phyloP scores from a whole-genome alignment of 1,140 invertebrate genomes.

The Myzus persicae region DNA sequence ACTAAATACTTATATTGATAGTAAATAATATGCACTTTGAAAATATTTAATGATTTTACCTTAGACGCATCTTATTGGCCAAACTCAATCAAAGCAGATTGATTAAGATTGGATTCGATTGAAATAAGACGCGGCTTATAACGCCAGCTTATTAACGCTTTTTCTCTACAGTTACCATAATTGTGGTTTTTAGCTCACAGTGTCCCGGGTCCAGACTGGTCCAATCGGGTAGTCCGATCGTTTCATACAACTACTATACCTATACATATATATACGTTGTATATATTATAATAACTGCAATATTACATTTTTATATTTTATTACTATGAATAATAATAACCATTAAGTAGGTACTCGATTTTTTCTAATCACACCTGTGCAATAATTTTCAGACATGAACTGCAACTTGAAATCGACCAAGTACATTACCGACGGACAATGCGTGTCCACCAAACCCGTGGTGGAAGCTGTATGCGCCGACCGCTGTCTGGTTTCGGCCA shows the following conservation, averaged over 20 bases:
- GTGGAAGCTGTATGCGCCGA: conserved; percentile 61
- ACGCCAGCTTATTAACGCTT: too few species aligned
- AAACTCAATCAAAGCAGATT: too few species aligned
- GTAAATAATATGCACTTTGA: not conserved
- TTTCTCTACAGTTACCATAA: too few species aligned
- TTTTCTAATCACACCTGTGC: not conserved
- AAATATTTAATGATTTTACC: too few species aligned
- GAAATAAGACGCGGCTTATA: too few species aligned
- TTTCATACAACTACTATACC: not conserved
- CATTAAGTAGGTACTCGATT: not conserved
- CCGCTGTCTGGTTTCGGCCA: conserved; percentile 50
- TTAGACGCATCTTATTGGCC: too few species aligned
- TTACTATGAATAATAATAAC: not conserved
- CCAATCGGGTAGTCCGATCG: not conserved
- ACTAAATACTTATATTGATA: not conserved
- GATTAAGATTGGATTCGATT: too few species aligned
- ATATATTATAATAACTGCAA: too few species aligned
- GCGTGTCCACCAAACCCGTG: conserved; percentile 59
- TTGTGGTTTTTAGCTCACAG: not conserved
- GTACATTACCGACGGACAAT: conserved; percentile 60
- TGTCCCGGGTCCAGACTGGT: too few species aligned
- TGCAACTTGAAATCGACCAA: conserved; percentile 59
- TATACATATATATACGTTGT: too few species aligned
- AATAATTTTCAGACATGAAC: conserved; percentile 52
- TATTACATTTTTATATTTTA: too few species aligned